Evolutionary conservation across 2,888 invertebrate species (phyloP).

Genomic region (Bellardia bayeri): DNA sequence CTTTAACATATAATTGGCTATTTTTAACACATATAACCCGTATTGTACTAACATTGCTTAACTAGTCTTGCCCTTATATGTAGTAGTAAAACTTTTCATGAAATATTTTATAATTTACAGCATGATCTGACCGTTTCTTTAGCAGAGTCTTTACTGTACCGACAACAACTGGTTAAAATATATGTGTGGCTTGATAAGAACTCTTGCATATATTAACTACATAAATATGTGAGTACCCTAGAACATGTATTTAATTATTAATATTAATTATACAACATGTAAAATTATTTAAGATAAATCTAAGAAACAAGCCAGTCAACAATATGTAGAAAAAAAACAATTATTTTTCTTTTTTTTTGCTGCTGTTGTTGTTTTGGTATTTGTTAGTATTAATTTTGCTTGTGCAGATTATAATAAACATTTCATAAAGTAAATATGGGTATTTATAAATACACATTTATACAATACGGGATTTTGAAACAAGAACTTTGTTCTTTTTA

Average conservation of each 20-base stretch:
- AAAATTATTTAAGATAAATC: slow-evolving; percentile 24
- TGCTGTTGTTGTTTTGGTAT: not conserved
- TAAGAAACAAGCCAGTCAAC: slow-evolving; percentile 14
- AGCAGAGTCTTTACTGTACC: too few relatives aligned
- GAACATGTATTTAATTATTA: slow-evolving; percentile 13
- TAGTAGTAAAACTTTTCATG: too few relatives aligned
- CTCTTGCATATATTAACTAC: not conserved
- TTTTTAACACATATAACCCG: too few relatives aligned
- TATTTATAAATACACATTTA: not conserved
- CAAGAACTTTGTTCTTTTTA: not conserved
- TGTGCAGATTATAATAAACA: slow-evolving; percentile 8
- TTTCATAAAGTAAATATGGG: slow-evolving; percentile 11
- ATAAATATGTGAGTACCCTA: not conserved
- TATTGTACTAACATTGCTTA: too few relatives aligned
- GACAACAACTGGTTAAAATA: too few relatives aligned
- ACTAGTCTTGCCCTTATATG: too few relatives aligned
- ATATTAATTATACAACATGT: slow-evolving; percentile 45
- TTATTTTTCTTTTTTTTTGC: not conserved
- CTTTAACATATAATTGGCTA: too few relatives aligned
- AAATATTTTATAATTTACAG: too few relatives aligned
- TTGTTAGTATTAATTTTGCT: slow-evolving; percentile 18
- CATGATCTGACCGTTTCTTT: too few relatives aligned
- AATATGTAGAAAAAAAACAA: not conserved
- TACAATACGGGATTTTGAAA: not conserved
- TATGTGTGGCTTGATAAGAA: not conserved